Evolutionary conservation across 2,113 vertebrate species (phyloP), one percentile per base, ranked within the genome.

Genomic region (Deroptyus accipitrinus): DNA sequence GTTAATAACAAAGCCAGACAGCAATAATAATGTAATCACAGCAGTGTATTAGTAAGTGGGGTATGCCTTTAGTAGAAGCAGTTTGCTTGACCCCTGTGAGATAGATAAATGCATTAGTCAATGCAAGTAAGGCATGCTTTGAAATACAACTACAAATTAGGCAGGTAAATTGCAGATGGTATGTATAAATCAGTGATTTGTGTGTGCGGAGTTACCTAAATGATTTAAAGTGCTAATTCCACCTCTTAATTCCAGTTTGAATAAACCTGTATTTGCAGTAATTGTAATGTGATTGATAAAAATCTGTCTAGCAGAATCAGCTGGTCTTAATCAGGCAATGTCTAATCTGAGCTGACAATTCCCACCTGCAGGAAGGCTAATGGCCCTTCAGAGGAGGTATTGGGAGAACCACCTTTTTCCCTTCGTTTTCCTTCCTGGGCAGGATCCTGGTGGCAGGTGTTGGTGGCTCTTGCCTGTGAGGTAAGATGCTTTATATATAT

Each of bases 401-500:
- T 1, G 1, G 5, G 1, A 11, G 25, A 1, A 1, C 2, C 0
- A 6, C 2, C 10, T 20, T 13, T 59, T 59, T n/a, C 20, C 1
- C 13, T n/a, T 13, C 33, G n/a, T 23, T 20, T 9, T 4, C 3
- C 5, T 16, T 7, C 7, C 18, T 1, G 7, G 35, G 19, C 1
- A 1, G 18, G 42, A 4, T 3, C 5, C 9, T 23, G 13, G 15
- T 3, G 39, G 31, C 4, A 2, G 1, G 12, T 7, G 17, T 17
- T 18, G 37, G 10, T 10, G 17, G 55, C 41, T 83, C 8, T 11
- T 14, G 63, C 41, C 25, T 20, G 9, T 2, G 9, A 3, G 82
- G 52, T 28, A 5, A 48, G 30, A 2, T 2, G 55, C 20, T 22
- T 22, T 22, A 17, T 54, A 28, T 1, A 8, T 44, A 44, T 42